Evolutionary conservation across 2,113 vertebrate species (phyloP).

Genomic region (Uropsilus gracilis): DNA sequence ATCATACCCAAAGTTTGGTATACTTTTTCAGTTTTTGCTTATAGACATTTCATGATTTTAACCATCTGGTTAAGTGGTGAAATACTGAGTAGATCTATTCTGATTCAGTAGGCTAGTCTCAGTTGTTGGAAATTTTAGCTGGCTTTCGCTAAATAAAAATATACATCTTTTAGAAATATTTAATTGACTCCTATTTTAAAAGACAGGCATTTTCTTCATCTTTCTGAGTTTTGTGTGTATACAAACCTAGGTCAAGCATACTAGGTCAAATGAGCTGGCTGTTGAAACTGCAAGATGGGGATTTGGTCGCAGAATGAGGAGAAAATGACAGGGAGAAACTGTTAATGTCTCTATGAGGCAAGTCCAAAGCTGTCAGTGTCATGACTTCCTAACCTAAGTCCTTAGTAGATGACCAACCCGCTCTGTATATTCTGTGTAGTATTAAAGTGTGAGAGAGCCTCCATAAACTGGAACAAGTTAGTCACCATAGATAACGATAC

Average conservation of each 20-base stretch:
- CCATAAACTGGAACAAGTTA: neutral
- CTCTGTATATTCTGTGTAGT: neutral
- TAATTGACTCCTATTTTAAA: neutral
- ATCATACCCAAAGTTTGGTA: neutral
- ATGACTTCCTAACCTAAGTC: neutral
- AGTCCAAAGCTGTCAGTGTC: neutral
- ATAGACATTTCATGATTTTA: neutral
- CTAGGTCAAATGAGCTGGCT: neutral
- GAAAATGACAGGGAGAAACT: neutral
- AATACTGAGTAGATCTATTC: neutral
- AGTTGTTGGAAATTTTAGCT: neutral
- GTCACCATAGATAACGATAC: neutral
- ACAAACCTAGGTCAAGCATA: neutral
- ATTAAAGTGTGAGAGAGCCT: neutral
- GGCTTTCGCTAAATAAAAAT: neutral
- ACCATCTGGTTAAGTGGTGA: too few species aligned
- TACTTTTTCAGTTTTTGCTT: neutral
- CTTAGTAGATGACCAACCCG: neutral
- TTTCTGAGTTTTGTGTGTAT: neutral
- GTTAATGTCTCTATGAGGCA: neutral
- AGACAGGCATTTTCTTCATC: neutral
- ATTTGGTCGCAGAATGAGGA: neutral
- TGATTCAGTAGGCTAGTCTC: neutral
- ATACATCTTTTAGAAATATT: neutral
- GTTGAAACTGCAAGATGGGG: neutral